A percentile compares a stretch with the other conserved stretches of the same genome.
These are phyloP conservation scores for Ariolimax columbianus DNA, from an alignment of 2,888 invertebrate genomes.

Conservation along the genomic window DNA sequence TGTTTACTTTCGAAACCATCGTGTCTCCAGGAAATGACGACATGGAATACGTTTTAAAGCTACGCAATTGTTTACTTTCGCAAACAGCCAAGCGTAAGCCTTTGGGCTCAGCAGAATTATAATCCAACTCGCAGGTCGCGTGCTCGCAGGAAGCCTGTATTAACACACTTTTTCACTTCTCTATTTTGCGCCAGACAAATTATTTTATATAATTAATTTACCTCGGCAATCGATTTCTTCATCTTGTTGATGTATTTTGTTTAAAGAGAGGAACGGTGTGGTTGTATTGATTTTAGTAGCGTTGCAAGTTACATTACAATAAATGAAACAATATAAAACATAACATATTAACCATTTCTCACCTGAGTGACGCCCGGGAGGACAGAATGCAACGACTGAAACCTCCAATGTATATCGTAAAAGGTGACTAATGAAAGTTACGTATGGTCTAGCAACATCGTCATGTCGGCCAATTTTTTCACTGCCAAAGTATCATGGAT, in stretches of 20 bases:
- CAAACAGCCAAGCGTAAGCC: background rate
- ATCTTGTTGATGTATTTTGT: background rate
- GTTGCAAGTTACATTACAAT: no score
- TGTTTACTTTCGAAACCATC: background rate
- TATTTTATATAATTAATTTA: slow-evolving; percentile 6
- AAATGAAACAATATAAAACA: no score
- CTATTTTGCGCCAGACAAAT: background rate
- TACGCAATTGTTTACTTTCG: background rate
- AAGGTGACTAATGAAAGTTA: no score
- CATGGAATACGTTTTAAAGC: background rate
- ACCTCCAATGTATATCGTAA: no score
- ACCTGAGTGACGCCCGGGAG: no score
- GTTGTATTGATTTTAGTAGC: background rate
- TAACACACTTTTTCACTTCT: background rate
- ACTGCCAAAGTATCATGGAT: no score
- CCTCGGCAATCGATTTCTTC: background rate
- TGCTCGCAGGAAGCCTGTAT: background rate
- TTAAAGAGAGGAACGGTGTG: background rate
- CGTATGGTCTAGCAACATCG: no score
- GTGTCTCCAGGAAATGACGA: background rate
- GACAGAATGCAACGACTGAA: no score
- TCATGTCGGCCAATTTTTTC: no score
- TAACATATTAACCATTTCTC: no score
- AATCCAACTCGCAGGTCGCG: background rate
- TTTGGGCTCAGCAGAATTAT: background rate